phyloP scores from a whole-genome alignment of 2,797 vertebrate species.

The Enteromius argenteus region DNA sequence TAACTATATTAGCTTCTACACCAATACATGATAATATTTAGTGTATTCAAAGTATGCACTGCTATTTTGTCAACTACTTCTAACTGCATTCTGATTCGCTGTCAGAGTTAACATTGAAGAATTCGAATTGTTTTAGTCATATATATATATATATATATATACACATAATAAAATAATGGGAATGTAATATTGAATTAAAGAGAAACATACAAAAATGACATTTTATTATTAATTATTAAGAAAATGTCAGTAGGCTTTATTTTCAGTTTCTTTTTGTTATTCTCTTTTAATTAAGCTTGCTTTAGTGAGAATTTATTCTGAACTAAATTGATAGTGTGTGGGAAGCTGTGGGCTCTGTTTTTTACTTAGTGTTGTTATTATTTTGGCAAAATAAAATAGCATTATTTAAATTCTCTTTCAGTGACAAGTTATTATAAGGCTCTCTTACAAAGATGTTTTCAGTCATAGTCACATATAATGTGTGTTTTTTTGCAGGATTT shows the following conservation, averaged over 20 bases:
- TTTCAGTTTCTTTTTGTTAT: not conserved
- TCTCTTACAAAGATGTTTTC: not conserved
- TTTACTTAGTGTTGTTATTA: not conserved
- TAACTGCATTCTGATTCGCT: too few species aligned
- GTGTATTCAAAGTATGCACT: too few species aligned
- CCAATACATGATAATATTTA: not conserved
- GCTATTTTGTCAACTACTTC: too few species aligned
- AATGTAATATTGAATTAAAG: not conserved
- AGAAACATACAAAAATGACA: not conserved
- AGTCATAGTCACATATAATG: conserved; percentile 6
- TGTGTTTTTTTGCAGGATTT: conserved; percentile 73
- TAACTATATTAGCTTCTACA: not conserved
- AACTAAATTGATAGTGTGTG: not conserved
- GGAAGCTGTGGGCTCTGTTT: not conserved
- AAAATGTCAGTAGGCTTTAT: not conserved
- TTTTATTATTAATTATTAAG: not conserved
- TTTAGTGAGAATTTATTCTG: not conserved
- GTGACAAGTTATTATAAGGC: not conserved
- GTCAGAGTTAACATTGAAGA: too few species aligned
- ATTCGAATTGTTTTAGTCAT: too few species aligned
- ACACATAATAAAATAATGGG: too few species aligned
- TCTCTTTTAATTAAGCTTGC: not conserved
- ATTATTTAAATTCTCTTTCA: not conserved
- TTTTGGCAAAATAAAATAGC: not conserved
- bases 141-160: too few species aligned